A percentile compares a stretch with the other conserved stretches of the same genome.
Evolutionary conservation across 2,113 vertebrate species (phyloP).

Genomic region (Pao palembangensis): DNA sequence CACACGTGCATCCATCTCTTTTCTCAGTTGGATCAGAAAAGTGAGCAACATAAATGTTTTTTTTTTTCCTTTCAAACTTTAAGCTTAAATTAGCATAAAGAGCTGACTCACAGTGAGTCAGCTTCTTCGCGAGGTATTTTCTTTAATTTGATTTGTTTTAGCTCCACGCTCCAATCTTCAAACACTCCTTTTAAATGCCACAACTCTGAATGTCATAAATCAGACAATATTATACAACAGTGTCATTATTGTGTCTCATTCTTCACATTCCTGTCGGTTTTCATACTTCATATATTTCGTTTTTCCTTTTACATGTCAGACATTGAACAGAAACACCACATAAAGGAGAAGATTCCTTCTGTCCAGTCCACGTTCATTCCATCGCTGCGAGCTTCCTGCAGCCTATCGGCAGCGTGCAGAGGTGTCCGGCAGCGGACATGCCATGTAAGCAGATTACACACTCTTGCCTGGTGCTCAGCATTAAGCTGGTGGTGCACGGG

Average conservation of each 20-base stretch:
- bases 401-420: conserved; percentile 28
- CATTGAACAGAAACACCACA: background rate
- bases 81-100: too few species aligned
- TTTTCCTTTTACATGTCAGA: conserved; percentile 2
- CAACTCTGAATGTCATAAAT: too few species aligned
- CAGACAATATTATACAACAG: background rate
- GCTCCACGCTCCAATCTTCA: too few species aligned
- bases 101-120: too few species aligned
- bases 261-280: background rate
- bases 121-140: too few species aligned
- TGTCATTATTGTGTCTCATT: background rate
- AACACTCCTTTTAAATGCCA: too few species aligned
- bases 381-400: conserved; percentile 20
- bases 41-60: too few species aligned
- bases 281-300: background rate
- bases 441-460: conserved; percentile 55
- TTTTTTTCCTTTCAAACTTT: background rate
- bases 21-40: background rate
- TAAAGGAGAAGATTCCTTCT: conserved; percentile 9
- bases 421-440: conserved; percentile 25
- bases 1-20: background rate
- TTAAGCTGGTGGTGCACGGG: conserved; percentile 26
- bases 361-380: conserved; percentile 20
- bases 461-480: conserved; percentile 22
- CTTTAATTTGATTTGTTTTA: too few species aligned